A percentile compares a stretch with the other conserved stretches of the same genome.
Evolutionary conservation across 1,140 invertebrate genomes (phyloP).

Genomic region (Chymomyza costata): DNA sequence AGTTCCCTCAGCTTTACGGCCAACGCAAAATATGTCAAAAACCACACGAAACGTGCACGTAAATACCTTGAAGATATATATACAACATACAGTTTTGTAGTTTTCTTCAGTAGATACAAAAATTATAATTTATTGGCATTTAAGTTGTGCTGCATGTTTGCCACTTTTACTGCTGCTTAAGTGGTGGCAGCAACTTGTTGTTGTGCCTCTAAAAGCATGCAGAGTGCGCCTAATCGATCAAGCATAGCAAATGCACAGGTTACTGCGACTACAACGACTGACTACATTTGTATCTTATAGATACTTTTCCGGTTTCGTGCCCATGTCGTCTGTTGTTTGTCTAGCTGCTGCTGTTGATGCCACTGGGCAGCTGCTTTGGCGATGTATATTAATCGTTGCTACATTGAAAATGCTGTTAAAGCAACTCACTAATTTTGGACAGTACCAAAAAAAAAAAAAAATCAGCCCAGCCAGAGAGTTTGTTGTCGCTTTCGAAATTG

Average conservation of each 20-base stretch:
- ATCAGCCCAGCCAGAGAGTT: conserved; percentile 11
- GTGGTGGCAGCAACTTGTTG: conserved; percentile 32
- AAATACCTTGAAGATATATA: conserved; percentile 4
- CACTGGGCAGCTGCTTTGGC: conserved; percentile 61
- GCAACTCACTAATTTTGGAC: conserved; percentile 38
- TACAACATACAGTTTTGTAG: conserved; percentile 1
- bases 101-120: conserved; percentile 29
- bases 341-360: conserved; percentile 51
- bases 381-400: conserved; percentile 69
- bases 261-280: no score
- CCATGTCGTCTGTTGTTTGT: conserved; percentile 4
- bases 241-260: conserved; percentile 47
- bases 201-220: conserved; percentile 47
- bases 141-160: conserved; percentile 50
- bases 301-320: conserved; percentile 31
- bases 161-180: conserved; percentile 5
- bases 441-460: neutral
- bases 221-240: conserved; percentile 57
- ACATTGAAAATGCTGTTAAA: conserved; percentile 50
- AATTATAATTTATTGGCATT: conserved; percentile 71
- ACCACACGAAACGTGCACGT: conserved; percentile 6
- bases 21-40: conserved; percentile 2
- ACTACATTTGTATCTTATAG: no score
- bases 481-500: conserved; percentile 65
- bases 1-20: no score